Base-by-base conservation (phyloP, 1,140 invertebrate species). In the Drosophila serrata region DNA sequence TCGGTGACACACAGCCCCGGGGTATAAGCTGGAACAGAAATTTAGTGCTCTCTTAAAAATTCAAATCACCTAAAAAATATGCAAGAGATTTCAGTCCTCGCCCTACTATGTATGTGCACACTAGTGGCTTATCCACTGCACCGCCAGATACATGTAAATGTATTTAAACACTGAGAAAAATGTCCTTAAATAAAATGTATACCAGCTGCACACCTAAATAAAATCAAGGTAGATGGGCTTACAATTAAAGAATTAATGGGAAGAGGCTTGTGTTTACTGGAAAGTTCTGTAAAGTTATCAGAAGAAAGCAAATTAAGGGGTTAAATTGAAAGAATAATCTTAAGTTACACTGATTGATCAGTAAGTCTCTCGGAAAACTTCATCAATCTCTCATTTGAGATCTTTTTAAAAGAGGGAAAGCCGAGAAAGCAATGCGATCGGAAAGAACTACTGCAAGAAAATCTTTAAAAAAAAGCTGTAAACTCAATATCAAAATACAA, bases 21-120 rank as follows among this genome's bases (percentile, higher is more conserved):
- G 77, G 84, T 84, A 87, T 82, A 80, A 79, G 68, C 72, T 57
- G 39, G 39, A 49, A 46, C 29, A 58, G 73, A 69, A 88, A 84
- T 88, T 75, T 88, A 85, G 68, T 72, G 60, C 61, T 69, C 73
- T 79, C 75, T 82, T 85, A 85, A 81, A 84, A 90, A 88, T 90
- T 88, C 81, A 90, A 90, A 88, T 88, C 77, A 90, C 77, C 84
- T 75, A 72, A 68, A 88, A 88, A 90, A 88, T 88, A 88, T 88
- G 84, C 84, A 88, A 77, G 55, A 42, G 65, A 64, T 79, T 62
- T 78, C 56, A 17, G 8, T 33, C 22, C 45, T 33, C 22, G 33
- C 39, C 2, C 37, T 24, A 40, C 27, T 56, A 46, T 31, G n/a
- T 45, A 27, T 24, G 68, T 68, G 55, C 58, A 62, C 39, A 62